These are phyloP conservation scores for Drosophila quinaria DNA, from an alignment of 2,888 invertebrate genomes.

Conservation along the genomic window DNA sequence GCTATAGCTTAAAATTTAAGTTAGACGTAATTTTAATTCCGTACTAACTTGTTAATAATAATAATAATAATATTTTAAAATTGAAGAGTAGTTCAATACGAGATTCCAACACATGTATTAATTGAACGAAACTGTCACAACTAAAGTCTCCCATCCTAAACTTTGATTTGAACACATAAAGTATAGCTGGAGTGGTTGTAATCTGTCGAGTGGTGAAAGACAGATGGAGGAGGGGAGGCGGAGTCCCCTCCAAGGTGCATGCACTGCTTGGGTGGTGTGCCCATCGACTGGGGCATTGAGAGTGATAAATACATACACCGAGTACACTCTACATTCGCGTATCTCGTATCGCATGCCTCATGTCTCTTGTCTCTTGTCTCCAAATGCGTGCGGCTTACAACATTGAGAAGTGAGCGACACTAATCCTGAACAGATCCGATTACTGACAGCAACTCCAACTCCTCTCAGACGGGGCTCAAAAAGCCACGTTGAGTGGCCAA, in stretches of 20 bases:
- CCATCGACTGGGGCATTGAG: constrained; percentile 36
- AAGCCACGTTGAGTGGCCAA: constrained; percentile 46
- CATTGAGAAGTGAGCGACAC: constrained; percentile 75
- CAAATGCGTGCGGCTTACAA: constrained; percentile 76
- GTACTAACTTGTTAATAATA: too few species aligned
- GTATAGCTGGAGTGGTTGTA: constrained; percentile 14
- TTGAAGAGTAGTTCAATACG: background rate
- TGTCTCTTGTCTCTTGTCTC: constrained; percentile 49
- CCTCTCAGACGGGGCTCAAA: constrained; percentile 14
- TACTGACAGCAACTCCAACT: constrained; percentile 61
- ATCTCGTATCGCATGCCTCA: background rate
- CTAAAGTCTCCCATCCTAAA: background rate
- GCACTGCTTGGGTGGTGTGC: constrained; percentile 65
- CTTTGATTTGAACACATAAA: constrained; percentile 8
- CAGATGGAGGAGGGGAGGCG: background rate
- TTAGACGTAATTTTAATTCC: too few species aligned
- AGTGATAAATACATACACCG: constrained; percentile 3
- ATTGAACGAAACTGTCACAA: background rate
- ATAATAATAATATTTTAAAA: too few species aligned
- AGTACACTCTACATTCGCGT: background rate
- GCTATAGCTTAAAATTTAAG: too few species aligned
- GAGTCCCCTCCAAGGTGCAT: background rate
- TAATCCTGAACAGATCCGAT: constrained; percentile 78
- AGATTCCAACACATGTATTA: constrained; percentile 5
- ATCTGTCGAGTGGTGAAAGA: background rate